Evolutionary conservation across 2,888 invertebrate species (phyloP).

Genomic region (Oligia latruncula): DNA sequence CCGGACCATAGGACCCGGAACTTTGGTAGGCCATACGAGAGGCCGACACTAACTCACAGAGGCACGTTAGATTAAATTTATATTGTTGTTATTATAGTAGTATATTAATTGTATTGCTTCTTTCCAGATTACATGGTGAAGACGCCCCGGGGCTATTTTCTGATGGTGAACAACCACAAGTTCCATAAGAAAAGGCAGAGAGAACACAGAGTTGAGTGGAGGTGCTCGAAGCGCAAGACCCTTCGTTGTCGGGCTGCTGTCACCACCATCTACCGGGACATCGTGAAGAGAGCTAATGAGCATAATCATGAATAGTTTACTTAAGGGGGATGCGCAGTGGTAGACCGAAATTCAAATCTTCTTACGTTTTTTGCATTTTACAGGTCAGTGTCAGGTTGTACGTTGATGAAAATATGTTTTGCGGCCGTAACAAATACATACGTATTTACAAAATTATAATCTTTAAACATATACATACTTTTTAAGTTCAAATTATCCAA

Average conservation of each 20-base stretch:
- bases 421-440: too few relatives aligned
- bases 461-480: too few relatives aligned
- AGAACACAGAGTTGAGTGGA: constrained; percentile 65
- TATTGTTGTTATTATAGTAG: background rate
- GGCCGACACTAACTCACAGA: background rate
- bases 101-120: background rate
- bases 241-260: constrained; percentile 72
- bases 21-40: background rate
- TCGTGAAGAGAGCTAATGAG: constrained; percentile 64
- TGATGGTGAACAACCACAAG: constrained; percentile 68
- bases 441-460: too few relatives aligned
- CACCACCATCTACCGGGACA: constrained; percentile 66
- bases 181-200: constrained; percentile 68
- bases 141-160: constrained; percentile 61
- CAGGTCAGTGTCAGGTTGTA: background rate
- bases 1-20: background rate
- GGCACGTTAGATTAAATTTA: background rate
- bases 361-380: background rate
- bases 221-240: constrained; percentile 68
- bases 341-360: background rate
- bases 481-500: too few relatives aligned
- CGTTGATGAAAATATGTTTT: too few relatives aligned
- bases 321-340: too few relatives aligned
- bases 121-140: constrained; percentile 43
- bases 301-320: constrained; percentile 68